These are phyloP conservation scores for Synanceia verrucosa DNA, from an alignment of 2,797 vertebrate species.

Conservation along the genomic window DNA sequence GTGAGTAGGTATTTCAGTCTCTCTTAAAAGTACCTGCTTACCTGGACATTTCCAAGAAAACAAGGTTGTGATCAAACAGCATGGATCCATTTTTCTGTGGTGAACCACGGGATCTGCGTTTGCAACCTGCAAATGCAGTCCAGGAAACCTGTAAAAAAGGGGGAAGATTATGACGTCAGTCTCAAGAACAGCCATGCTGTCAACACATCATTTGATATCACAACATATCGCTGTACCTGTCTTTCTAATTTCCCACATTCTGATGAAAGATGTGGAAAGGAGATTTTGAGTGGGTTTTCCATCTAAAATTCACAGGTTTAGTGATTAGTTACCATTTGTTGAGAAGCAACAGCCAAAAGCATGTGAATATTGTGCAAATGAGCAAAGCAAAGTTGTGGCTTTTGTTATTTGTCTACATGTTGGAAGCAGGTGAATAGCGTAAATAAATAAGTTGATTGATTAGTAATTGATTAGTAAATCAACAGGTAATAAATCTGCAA, in stretches of 20 bases:
- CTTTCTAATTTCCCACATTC: constrained; percentile 56
- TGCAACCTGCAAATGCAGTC: constrained; percentile 63
- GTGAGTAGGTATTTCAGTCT: neutral
- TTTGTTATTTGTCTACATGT: neutral
- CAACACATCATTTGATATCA: constrained; percentile 6
- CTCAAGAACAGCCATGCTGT: neutral
- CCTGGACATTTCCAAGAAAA: constrained; percentile 48
- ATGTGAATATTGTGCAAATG: neutral
- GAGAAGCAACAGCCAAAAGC: neutral
- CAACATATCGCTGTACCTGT: constrained; percentile 56
- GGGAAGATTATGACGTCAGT: neutral
- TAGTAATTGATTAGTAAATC: neutral
- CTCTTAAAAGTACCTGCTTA: constrained; percentile 17
- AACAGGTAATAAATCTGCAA: neutral
- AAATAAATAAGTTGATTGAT: neutral
- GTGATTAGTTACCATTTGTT: constrained; percentile 25
- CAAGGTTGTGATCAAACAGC: constrained; percentile 38
- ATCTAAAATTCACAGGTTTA: constrained; percentile 70
- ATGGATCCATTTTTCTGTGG: constrained; percentile 55
- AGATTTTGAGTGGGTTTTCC: constrained; percentile 75
- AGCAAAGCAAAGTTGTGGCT: neutral
- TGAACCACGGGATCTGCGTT: constrained; percentile 30
- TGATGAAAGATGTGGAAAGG: constrained; percentile 49
- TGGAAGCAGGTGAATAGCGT: neutral
- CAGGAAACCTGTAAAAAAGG: constrained; percentile 74